phyloP scores from a whole-genome alignment of 2,797 vertebrate genomes.

The Kryptopterus vitreolus region DNA sequence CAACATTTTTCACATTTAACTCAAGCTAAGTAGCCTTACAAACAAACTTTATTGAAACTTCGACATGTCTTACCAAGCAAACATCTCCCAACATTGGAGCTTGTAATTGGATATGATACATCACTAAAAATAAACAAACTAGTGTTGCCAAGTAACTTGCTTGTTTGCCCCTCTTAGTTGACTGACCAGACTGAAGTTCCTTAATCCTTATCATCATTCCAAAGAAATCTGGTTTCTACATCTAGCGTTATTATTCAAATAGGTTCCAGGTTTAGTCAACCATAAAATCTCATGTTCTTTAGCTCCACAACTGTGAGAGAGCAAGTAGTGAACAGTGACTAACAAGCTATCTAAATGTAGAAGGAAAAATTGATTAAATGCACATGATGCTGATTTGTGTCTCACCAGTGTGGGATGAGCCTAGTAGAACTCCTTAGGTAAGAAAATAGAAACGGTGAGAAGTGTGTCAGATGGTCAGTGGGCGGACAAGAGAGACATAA shows the following conservation, averaged over 20 bases:
- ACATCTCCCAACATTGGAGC: constrained; percentile 13
- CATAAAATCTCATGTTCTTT: neutral
- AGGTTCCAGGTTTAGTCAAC: no score
- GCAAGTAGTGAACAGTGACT: neutral
- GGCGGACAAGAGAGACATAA: constrained; percentile 26
- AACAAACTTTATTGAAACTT: constrained; percentile 14
- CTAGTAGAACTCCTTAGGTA: constrained; percentile 29
- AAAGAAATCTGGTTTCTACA: constrained; percentile 5
- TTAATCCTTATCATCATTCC: constrained; percentile 16
- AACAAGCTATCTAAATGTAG: neutral
- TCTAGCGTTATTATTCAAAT: neutral
- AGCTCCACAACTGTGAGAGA: neutral
- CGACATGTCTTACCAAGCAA: neutral
- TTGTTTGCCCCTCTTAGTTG: constrained; percentile 41
- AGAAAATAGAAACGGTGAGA: constrained; percentile 36
- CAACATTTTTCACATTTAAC: no score
- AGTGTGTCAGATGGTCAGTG: constrained; percentile 44
- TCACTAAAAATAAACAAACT: constrained; percentile 55
- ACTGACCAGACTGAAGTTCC: neutral
- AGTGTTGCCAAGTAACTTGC: constrained; percentile 51
- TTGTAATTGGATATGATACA: constrained; percentile 29
- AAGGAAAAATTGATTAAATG: constrained; percentile 1
- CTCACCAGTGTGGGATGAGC: constrained; percentile 26
- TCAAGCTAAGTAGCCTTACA: neutral
- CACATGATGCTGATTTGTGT: constrained; percentile 17